Conservation (phyloP, 2,113 vertebrate genomes). For the Hylia prasina region DNA sequence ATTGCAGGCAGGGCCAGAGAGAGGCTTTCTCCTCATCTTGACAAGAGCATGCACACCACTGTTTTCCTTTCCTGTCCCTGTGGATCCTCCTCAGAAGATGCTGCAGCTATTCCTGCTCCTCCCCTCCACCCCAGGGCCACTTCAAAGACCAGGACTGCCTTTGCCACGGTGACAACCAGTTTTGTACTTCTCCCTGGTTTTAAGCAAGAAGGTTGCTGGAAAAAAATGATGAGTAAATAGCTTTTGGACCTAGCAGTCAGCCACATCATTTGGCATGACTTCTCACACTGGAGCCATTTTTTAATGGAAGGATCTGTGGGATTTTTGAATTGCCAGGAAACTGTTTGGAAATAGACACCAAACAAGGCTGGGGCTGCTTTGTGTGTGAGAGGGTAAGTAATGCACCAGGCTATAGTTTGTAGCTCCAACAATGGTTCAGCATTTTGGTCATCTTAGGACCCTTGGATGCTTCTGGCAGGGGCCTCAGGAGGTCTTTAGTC, state of each 20-base stretch:
- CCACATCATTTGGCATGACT: not conserved
- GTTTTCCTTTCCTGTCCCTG: not conserved
- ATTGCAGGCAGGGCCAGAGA: not conserved
- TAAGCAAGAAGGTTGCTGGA: not conserved
- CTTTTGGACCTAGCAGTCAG: not conserved
- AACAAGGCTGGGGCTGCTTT: not conserved
- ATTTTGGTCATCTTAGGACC: not conserved
- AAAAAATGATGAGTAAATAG: not conserved
- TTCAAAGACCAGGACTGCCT: not conserved
- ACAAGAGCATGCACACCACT: accelerated
- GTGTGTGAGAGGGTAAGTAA: not conserved
- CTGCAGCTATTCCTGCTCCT: not conserved
- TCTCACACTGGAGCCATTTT: not conserved
- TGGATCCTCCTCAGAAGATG: not conserved
- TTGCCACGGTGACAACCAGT: not conserved
- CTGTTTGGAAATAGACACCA: not conserved
- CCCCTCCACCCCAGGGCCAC: not conserved
- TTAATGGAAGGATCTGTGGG: not conserved
- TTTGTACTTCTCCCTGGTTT: not conserved
- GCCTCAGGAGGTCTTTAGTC: not conserved
- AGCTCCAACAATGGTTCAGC: not conserved
- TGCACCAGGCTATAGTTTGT: not conserved
- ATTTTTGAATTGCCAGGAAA: not conserved
- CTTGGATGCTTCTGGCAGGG: not conserved
- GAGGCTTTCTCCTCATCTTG: not conserved